phyloP scores from a whole-genome alignment of 2,888 invertebrate genomes.

The Oscheius onirici region DNA sequence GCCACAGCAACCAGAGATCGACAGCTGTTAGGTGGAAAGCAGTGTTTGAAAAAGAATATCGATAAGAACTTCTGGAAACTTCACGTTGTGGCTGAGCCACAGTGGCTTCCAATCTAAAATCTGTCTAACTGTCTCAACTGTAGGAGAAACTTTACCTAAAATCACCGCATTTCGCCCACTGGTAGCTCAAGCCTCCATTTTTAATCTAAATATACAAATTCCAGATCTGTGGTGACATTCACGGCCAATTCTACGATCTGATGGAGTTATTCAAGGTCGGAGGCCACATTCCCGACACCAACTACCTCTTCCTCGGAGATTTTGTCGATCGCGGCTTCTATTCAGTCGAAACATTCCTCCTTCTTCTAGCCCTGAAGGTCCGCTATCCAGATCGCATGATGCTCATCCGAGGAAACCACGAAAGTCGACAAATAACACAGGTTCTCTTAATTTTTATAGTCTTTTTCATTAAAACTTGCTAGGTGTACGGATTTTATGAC shows the following conservation, averaged over 20 bases:
- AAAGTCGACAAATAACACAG: slow-evolving; percentile 98
- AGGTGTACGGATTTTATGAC: slow-evolving; percentile 93
- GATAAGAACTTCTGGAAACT: too few relatives aligned
- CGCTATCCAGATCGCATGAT: slow-evolving; percentile 99
- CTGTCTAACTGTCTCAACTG: too few relatives aligned
- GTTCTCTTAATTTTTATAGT: slow-evolving; percentile 21
- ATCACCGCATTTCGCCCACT: too few relatives aligned
- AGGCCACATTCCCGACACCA: slow-evolving; percentile 98
- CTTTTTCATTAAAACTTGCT: neutral
- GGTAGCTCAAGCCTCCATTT: too few relatives aligned
- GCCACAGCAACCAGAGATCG: too few relatives aligned
- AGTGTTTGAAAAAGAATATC: too few relatives aligned
- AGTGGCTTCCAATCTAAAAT: too few relatives aligned
- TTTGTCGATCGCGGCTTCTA: slow-evolving; percentile 99
- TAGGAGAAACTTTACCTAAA: too few relatives aligned
- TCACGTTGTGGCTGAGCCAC: too few relatives aligned
- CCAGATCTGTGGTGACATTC: slow-evolving; percentile 98
- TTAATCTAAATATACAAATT: too few relatives aligned
- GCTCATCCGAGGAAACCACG: slow-evolving; percentile 96
- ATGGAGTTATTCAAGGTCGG: slow-evolving; percentile 91
- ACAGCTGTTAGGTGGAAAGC: too few relatives aligned
- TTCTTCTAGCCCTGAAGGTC: slow-evolving; percentile 94
- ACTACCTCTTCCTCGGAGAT: slow-evolving; percentile 98
- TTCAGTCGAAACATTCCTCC: slow-evolving; percentile 95
- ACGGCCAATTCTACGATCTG: slow-evolving; percentile 98